Evolutionary conservation across 2,888 invertebrate species (phyloP), one percentile per base, ranked within the genome.

Genomic region (Cotesia congregata): DNA sequence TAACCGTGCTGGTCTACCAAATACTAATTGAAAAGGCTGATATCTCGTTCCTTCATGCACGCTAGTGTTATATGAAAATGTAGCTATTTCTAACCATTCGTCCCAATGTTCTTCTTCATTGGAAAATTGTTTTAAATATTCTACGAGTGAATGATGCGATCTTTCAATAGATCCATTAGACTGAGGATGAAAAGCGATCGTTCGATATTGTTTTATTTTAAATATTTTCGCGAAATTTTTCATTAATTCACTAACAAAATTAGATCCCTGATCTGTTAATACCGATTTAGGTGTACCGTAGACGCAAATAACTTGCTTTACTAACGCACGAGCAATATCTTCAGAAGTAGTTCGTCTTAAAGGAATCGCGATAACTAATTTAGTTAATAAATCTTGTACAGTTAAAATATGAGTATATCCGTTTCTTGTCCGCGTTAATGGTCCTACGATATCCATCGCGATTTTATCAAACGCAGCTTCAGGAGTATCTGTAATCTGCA

Each of bases 351-450:
- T 62, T 5, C 6, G 12, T 5, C n/a, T 1, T 2, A n/a, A n/a
- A 6, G 62, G 62, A 6, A 62, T 15, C 1, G 62, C 62, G 2
- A 62, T n/a, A n/a, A 17, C 17, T 1, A 62, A 17, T 62, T 62
- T 62, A 17, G 62, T 62, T 62, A 62, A 15, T n/a, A 62, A 62
- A 62, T 62, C 72, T 59, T 79, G 79, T 5, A 77, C 74, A 0
- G 78, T 77, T 7, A 76, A 30, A n/a, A 80, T 77, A 40, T 82
- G 82, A 15, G 69, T 74, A 41, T 84, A 82, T 5, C 79, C 80
- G 9, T 30, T 15, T 41, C 71, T 12, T 3, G 80, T 81, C 1
- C 59, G 20, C 1, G 78, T 75, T 5, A 82, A 69, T 5, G 82
- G 81, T 9, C 82, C 82, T 1, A 81, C 77, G 1, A 82, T 77